Conservation (phyloP, 2,797 vertebrate genomes). For the Falco peregrinus region DNA sequence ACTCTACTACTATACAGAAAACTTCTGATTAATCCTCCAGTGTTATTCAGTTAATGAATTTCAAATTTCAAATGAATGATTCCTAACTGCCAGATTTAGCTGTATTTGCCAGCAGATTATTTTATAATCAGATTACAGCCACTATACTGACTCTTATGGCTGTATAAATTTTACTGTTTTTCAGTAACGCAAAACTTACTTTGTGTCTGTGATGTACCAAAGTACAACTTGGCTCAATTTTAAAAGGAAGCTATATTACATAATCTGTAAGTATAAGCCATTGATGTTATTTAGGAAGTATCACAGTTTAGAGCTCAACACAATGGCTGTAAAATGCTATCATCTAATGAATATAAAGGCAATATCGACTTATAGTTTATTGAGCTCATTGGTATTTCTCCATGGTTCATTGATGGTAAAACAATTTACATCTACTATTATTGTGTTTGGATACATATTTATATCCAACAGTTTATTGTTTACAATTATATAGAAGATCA, state of each 20-base stretch:
- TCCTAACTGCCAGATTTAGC: background rate
- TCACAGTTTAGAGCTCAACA: background rate
- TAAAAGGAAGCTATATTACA: background rate
- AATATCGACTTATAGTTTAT: conserved; percentile 51
- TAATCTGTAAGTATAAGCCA: background rate
- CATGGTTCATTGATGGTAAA: background rate
- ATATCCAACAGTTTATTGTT: background rate
- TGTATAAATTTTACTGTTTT: background rate
- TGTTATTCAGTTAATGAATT: background rate
- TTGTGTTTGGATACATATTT: background rate
- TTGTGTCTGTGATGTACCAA: background rate
- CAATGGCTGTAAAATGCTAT: background rate
- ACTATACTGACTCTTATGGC: background rate
- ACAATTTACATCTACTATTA: background rate
- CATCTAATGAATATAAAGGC: conserved; percentile 28
- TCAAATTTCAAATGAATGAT: background rate
- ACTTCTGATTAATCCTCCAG: background rate
- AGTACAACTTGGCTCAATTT: background rate
- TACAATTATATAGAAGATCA: background rate
- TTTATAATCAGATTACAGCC: background rate
- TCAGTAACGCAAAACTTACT: background rate
- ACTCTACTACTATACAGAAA: background rate
- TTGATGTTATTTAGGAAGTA: background rate
- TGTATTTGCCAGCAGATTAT: background rate
- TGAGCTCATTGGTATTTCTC: conserved; percentile 28